These are phyloP conservation scores for Lamprologus tigripictilis DNA, from an alignment of 2,113 vertebrate species.

Conservation along the genomic window DNA sequence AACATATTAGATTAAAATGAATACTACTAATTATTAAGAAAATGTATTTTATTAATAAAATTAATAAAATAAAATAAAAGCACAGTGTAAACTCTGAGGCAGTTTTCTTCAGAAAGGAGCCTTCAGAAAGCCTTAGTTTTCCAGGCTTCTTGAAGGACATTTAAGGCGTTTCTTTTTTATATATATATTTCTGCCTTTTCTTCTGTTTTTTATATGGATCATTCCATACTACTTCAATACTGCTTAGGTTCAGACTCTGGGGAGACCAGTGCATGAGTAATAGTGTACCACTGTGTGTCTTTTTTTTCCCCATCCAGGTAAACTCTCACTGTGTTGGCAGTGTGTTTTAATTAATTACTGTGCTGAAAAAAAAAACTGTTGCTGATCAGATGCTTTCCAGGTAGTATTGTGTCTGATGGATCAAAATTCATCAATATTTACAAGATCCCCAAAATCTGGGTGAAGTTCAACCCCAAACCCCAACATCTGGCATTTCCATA, in stretches of 20 bases:
- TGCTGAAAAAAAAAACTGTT: neutral
- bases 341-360: neutral
- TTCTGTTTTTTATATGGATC: neutral
- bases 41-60: neutral
- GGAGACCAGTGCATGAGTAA: neutral
- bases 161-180: neutral
- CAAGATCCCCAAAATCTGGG: neutral
- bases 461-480: neutral
- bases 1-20: neutral
- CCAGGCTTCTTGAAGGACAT: neutral
- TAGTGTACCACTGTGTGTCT: neutral
- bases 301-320: neutral
- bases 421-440: neutral
- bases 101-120: neutral
- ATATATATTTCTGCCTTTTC: neutral
- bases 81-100: neutral
- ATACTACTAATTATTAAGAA: neutral
- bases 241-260: neutral
- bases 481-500: neutral
- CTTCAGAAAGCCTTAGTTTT: neutral
- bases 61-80: neutral
- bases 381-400: neutral
- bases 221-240: neutral
- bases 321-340: neutral
- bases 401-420: neutral